Base-by-base conservation (phyloP, 2,797 vertebrate genomes). In the Chrosomus eos region DNA sequence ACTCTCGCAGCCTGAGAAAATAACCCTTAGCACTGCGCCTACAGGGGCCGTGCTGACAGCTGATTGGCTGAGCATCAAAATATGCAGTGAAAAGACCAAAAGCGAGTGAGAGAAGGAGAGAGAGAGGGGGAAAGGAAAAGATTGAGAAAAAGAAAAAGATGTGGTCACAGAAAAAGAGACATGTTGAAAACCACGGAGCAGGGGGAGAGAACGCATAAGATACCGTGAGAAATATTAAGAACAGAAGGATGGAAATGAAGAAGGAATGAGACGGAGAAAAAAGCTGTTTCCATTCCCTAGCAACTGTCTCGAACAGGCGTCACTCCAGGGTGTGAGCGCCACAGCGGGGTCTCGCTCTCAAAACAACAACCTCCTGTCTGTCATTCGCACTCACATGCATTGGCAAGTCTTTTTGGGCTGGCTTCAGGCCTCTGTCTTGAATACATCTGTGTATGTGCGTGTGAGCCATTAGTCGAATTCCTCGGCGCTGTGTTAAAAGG, bases 291-390 rank as follows among this genome's bases (percentile, higher is more conserved):
- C 90, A 93, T 91, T 90, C 89, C 62, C 87, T 91, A 90, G 93
- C 90, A 92, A 93, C 91, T 90, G 83, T 87, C 80, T 92, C 91
- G 87, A 92, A 90, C 89, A 88, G 89, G 86, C 88, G 88, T 88
- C 90, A 88, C 90, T 84, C 88, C 91, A 80, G 91, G 93, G 90
- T 88, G 88, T 89, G 87, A 92, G 77, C 87, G 87, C 88, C 93
- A 88, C 91, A 90, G 91, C 76, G 8, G 89, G 90, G 82, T 75
- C 18, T 86, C 88, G 89, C 92, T 90, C 89, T 79, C 84, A 88
- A 90, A 93, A 92, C 88, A 91, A 89, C 90, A 84, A 86, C 90
- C 78, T 51, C 84, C 76, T 84, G 31, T 85, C 78, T 85, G 76
- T 82, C 88, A 87, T 23, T 73, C 51, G 48, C 55, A 85, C 88